Evolutionary conservation across 1,140 invertebrate species (phyloP).

Genomic region (Belonocnema kinseyi): DNA sequence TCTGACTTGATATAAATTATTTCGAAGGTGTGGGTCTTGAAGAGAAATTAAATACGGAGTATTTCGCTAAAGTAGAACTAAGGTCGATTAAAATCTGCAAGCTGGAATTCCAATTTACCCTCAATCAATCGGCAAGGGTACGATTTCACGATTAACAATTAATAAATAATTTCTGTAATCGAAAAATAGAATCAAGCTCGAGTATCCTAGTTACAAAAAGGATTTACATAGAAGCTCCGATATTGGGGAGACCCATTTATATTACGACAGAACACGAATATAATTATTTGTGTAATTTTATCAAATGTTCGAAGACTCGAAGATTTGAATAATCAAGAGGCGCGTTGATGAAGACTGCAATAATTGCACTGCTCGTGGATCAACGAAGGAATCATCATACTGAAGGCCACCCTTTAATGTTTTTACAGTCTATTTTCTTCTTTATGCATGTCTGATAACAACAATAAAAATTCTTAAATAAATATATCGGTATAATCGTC

Average conservation of each 20-base stretch:
- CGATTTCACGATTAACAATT: background rate
- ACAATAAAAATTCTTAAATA: constrained; percentile 74
- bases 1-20: constrained; percentile 50
- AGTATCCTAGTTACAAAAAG: constrained; percentile 20
- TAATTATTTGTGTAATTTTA: constrained; percentile 11
- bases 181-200: constrained; percentile 5
- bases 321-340: background rate
- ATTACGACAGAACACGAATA: constrained; percentile 35
- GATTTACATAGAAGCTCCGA: constrained; percentile 24
- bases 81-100: background rate
- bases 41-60: background rate
- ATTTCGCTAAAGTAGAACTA: background rate
- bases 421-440: constrained; percentile 70
- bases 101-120: background rate
- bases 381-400: constrained; percentile 65
- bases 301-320: background rate
- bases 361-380: constrained; percentile 43
- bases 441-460: constrained; percentile 71
- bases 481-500: constrained; percentile 71
- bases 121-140: background rate
- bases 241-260: constrained; percentile 44
- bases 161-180: background rate
- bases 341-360: constrained; percentile 39
- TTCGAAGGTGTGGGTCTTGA: background rate
- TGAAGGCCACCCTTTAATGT: constrained; percentile 71